phyloP scores from a whole-genome alignment of 2,113 vertebrate genomes.

The Falcunculus frontatus region DNA sequence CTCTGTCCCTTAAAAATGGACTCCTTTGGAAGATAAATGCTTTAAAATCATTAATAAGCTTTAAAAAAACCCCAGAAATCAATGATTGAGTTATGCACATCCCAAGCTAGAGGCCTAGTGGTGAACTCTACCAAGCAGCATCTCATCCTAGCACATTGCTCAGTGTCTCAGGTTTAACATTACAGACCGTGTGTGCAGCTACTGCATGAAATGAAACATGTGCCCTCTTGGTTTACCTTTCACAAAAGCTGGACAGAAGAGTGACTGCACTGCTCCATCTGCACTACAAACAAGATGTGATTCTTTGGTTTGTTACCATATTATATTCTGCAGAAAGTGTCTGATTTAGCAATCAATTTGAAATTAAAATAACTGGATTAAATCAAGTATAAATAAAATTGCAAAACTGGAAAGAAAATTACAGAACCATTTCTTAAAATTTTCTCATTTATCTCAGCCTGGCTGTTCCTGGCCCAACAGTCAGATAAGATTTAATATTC shows the following conservation, averaged over 20 bases:
- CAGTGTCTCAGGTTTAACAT: not conserved
- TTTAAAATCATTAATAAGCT: not conserved
- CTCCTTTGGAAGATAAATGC: not conserved
- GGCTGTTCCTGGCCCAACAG: not conserved
- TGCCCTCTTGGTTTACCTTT: not conserved
- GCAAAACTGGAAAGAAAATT: not conserved
- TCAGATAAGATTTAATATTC: not conserved
- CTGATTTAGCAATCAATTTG: not conserved
- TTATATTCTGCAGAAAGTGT: not conserved
- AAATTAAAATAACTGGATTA: not conserved
- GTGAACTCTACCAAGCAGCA: not conserved
- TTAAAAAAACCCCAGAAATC: not conserved
- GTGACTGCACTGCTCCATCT: not conserved
- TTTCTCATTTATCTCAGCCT: not conserved
- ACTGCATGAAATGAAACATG: not conserved
- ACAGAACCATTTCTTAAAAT: not conserved
- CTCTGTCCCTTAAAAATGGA: not conserved
- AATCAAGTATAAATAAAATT: not conserved
- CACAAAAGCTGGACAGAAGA: not conserved
- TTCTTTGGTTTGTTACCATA: not conserved
- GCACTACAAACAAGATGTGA: not conserved
- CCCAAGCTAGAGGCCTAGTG: not conserved
- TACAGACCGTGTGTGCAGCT: not conserved
- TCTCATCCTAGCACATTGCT: not conserved
- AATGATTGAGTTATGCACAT: not conserved